Conservation (phyloP, 2,113 vertebrate genomes). For the Centrocercus urophasianus region DNA sequence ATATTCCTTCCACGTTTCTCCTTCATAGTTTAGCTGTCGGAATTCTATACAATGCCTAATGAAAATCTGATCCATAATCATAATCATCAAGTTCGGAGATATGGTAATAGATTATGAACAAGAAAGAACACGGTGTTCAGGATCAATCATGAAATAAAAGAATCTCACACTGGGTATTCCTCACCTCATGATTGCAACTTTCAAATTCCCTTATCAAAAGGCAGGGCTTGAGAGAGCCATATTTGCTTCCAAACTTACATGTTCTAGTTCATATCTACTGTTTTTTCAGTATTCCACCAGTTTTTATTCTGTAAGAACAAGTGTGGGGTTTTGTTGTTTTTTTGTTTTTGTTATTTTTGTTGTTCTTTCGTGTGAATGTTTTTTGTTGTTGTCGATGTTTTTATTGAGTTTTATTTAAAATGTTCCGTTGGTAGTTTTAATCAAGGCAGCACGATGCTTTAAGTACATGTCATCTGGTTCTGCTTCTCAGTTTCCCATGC, state of each 20-base stretch:
- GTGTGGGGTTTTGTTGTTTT: not conserved
- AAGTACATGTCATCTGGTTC: not conserved
- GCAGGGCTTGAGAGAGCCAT: not conserved
- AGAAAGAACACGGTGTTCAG: constrained; percentile 17
- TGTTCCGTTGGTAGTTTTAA: constrained; percentile 1
- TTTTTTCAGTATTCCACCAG: not conserved
- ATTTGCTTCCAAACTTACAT: constrained; percentile 1
- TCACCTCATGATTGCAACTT: constrained; percentile 33
- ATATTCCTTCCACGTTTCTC: constrained; percentile 19
- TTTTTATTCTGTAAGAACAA: not conserved
- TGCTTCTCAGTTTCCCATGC: not conserved
- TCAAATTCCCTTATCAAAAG: not conserved
- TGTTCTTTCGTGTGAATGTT: not conserved
- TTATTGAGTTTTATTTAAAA: not conserved
- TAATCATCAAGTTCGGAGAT: constrained; percentile 44
- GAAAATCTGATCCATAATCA: constrained; percentile 6
- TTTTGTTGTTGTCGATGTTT: not conserved
- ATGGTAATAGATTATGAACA: constrained; percentile 9
- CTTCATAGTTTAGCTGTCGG: constrained; percentile 10
- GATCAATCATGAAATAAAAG: constrained; percentile 45
- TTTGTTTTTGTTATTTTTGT: not conserved
- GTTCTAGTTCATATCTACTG: constrained; percentile 1
- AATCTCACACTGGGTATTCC: constrained; percentile 30
- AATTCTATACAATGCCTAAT: constrained; percentile 7
- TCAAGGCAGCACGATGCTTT: not conserved